Conservation (phyloP, 2,888 invertebrate species). For the Xiphydria camelus region DNA sequence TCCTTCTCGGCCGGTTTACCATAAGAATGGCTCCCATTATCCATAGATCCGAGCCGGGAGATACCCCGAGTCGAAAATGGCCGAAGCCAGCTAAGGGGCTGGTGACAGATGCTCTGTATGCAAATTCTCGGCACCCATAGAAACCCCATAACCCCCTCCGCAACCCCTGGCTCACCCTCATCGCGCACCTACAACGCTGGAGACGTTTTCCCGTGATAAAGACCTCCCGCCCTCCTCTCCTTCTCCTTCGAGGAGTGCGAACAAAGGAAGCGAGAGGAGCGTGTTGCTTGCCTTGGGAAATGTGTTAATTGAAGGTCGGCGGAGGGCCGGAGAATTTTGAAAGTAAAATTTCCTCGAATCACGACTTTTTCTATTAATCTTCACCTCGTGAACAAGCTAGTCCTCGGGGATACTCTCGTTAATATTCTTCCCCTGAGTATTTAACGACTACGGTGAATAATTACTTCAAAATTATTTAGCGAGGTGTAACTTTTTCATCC, state of each 20-base stretch:
- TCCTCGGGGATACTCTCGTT: too few species aligned
- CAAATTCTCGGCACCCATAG: slow-evolving; percentile 51
- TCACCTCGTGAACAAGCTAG: too few species aligned
- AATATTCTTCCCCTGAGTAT: too few species aligned
- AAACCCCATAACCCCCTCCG: slow-evolving; percentile 38
- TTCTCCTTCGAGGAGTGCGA: slow-evolving; percentile 26
- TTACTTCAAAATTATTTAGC: too few species aligned
- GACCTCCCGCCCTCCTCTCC: slow-evolving; percentile 17
- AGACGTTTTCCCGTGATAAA: slow-evolving; percentile 7
- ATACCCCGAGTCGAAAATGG: slow-evolving; percentile 55
- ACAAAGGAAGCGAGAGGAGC: slow-evolving; percentile 26
- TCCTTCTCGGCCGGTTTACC: slow-evolving; percentile 39
- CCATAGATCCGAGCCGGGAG: slow-evolving; percentile 52
- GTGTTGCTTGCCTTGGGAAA: slow-evolving; percentile 29
- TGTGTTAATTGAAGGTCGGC: slow-evolving; percentile 50
- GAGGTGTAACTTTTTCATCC: too few species aligned
- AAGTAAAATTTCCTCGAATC: too few species aligned
- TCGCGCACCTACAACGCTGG: slow-evolving; percentile 7
- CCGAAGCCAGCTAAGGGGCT: slow-evolving; percentile 53
- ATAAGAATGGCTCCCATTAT: slow-evolving; percentile 57
- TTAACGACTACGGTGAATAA: too few species aligned
- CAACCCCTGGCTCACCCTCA: slow-evolving; percentile 16
- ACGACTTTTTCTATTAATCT: too few species aligned
- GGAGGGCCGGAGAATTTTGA: too few species aligned
- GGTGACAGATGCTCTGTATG: slow-evolving; percentile 59